Percentiles rank a stretch among this genome's conserved stretches.
Evolutionary conservation across 2,797 vertebrate species (phyloP).

Genomic region (Xenops minutus): DNA sequence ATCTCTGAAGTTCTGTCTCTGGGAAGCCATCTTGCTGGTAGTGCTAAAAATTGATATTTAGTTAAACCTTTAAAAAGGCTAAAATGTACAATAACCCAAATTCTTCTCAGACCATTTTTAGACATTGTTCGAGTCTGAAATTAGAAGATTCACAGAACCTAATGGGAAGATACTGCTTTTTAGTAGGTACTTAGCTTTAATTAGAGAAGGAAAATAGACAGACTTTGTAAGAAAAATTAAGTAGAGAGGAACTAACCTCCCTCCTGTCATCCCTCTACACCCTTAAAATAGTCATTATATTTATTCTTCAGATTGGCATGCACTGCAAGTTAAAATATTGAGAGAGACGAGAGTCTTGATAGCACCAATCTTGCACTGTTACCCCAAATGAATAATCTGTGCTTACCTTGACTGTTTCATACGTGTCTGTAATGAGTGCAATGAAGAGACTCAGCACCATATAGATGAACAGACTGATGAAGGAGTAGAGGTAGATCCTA

Average conservation of each 20-base stretch:
- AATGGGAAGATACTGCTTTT: not conserved
- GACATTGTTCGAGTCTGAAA: not conserved
- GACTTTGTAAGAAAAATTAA: not conserved
- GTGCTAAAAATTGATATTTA: constrained; percentile 74
- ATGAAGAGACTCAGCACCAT: constrained; percentile 98
- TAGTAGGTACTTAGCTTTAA: not conserved
- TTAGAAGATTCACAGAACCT: not conserved
- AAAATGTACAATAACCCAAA: not conserved
- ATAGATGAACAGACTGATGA: constrained; percentile 94
- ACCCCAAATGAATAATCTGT: not conserved
- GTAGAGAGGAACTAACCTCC: not conserved
- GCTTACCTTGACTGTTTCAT: constrained; percentile 94
- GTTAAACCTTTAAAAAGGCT: not conserved
- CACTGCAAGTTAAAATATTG: not conserved
- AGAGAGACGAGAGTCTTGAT: not conserved
- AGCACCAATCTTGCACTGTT: not conserved
- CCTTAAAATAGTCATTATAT: not conserved
- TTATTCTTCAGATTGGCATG: not conserved
- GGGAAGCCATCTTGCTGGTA: constrained; percentile 84
- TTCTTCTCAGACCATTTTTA: not conserved
- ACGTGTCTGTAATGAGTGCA: constrained; percentile 92
- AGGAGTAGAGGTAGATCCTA: constrained; percentile 91
- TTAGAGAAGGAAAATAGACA: not conserved
- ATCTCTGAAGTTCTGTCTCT: constrained; percentile 83
- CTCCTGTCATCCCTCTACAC: not conserved